phyloP scores from a whole-genome alignment of 2,113 vertebrate species.

The Barnardius zonarius region DNA sequence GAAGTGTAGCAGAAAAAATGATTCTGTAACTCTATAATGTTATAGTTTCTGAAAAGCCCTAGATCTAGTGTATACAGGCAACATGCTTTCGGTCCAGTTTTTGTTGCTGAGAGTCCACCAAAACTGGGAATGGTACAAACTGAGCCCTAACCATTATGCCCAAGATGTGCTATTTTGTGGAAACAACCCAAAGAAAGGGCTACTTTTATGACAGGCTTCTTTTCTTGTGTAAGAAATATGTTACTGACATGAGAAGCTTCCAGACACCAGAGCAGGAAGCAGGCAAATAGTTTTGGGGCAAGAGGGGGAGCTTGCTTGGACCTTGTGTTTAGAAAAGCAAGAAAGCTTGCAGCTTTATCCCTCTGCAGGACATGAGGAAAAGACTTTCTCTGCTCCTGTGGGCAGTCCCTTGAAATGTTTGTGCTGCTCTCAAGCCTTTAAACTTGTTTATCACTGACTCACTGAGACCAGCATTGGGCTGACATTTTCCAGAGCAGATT shows the following conservation, averaged over 20 bases:
- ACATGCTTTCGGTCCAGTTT: background rate
- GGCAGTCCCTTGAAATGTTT: background rate
- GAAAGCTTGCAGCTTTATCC: background rate
- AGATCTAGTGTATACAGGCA: background rate
- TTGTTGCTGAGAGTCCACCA: background rate
- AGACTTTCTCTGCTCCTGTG: background rate
- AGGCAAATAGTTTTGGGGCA: background rate
- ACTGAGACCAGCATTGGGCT: background rate
- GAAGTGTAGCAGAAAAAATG: background rate
- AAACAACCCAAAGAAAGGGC: background rate
- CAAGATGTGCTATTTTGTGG: background rate
- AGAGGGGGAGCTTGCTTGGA: background rate
- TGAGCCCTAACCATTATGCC: background rate
- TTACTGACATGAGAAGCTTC: background rate
- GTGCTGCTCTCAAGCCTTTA: background rate
- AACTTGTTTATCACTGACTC: background rate
- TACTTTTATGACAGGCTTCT: background rate
- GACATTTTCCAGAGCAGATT: conserved; percentile 22
- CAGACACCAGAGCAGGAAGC: background rate
- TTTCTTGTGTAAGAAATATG: background rate
- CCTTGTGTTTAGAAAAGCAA: background rate
- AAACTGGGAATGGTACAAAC: background rate
- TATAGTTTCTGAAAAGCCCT: background rate
- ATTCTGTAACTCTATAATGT: background rate
- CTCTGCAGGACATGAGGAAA: background rate